Conservation (phyloP, 1,140 invertebrate species). For the Brachionus koreanus region DNA sequence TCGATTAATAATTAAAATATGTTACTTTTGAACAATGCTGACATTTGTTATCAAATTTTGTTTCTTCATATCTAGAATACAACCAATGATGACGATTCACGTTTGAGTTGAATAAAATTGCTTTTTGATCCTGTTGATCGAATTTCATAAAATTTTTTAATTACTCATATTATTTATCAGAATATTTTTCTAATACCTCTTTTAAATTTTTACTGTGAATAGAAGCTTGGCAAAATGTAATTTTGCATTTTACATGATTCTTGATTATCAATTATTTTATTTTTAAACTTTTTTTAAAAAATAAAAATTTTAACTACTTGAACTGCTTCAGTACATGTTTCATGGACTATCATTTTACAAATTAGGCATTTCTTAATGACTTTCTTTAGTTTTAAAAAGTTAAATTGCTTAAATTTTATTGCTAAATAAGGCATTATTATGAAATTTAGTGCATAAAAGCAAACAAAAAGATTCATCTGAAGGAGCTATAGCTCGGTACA, state of each 20-base stretch:
- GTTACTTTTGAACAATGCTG: slow-evolving; percentile 33
- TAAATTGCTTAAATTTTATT: neutral
- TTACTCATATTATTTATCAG: too few species aligned
- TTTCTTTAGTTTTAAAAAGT: neutral
- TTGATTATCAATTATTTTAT: neutral
- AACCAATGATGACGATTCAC: slow-evolving; percentile 36
- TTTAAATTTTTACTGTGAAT: slow-evolving; percentile 15
- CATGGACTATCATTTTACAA: slow-evolving; percentile 38
- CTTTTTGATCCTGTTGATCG: neutral
- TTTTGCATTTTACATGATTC: slow-evolving; percentile 32
- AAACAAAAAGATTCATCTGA: too few species aligned
- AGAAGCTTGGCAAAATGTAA: slow-evolving; percentile 1
- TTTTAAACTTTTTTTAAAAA: neutral
- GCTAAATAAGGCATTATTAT: neutral
- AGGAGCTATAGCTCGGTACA: too few species aligned
- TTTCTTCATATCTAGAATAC: slow-evolving; percentile 19
- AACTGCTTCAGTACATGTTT: slow-evolving; percentile 18
- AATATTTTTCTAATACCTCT: slow-evolving; percentile 14
- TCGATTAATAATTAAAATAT: neutral
- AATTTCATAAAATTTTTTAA: neutral
- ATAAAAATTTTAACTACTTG: neutral
- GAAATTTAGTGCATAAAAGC: neutral
- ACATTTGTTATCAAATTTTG: slow-evolving; percentile 3
- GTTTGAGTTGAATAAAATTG: neutral
- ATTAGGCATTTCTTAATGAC: slow-evolving; percentile 8